phyloP scores from a whole-genome alignment of 2,113 vertebrate genomes.

The Chunga burmeisteri region DNA sequence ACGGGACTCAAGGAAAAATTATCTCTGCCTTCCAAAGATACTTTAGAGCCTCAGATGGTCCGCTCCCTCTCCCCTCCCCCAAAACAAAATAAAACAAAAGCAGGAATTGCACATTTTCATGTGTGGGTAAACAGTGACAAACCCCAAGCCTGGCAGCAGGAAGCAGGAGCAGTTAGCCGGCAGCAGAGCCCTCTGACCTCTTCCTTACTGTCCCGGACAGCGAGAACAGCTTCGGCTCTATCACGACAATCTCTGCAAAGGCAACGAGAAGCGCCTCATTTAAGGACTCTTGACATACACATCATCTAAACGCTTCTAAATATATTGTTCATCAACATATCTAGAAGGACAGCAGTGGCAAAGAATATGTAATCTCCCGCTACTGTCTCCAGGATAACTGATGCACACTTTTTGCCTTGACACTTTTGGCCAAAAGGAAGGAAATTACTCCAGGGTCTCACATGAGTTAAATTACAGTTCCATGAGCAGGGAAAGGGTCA shows the following conservation, averaged over 20 bases:
- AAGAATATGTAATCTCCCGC: neutral
- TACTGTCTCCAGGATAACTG: neutral
- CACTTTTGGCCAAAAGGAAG: neutral
- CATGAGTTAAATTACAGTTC: neutral
- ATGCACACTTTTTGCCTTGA: neutral
- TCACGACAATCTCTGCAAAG: neutral
- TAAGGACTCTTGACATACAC: neutral
- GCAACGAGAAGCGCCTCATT: neutral
- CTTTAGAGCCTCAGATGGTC: neutral
- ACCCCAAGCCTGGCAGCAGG: constrained; percentile 8
- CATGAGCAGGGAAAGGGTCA: neutral
- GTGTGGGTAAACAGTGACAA: constrained; percentile 25
- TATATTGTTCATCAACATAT: fast-evolving
- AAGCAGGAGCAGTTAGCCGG: neutral
- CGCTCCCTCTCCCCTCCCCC: neutral
- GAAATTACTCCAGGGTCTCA: neutral
- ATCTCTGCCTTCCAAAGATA: neutral
- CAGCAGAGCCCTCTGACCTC: constrained; percentile 14
- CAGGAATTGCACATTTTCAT: constrained; percentile 33
- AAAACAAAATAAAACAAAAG: constrained; percentile 20
- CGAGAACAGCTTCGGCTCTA: neutral
- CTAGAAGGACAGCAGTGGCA: fast-evolving
- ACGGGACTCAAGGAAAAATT: neutral
- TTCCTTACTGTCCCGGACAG: neutral
- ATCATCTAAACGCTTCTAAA: neutral